Evolutionary conservation across 2,888 invertebrate genomes (phyloP).

Genomic region (Dynastes grantii): DNA sequence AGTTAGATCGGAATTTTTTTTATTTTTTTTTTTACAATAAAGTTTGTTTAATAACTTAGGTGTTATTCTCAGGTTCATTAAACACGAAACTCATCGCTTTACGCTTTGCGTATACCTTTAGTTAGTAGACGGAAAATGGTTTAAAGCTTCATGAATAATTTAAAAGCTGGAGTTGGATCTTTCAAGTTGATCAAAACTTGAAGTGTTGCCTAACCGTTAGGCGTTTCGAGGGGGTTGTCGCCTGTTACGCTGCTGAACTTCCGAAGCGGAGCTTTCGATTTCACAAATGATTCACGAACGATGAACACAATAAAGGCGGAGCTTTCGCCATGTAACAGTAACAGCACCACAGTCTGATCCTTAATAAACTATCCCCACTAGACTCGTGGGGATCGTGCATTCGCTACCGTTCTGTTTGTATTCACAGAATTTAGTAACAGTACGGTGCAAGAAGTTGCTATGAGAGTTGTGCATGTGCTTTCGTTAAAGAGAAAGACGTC

Average conservation of each 20-base stretch:
- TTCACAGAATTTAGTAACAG: conserved; percentile 22
- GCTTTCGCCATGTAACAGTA: conserved; percentile 45
- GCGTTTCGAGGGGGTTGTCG: conserved; percentile 25
- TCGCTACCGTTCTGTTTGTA: conserved; percentile 44
- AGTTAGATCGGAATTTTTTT: too few species aligned
- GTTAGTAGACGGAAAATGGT: not conserved
- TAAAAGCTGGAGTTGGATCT: not conserved
- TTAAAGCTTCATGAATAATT: conserved; percentile 4
- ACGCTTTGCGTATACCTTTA: too few species aligned
- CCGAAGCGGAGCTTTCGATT: conserved; percentile 40
- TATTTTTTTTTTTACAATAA: too few species aligned
- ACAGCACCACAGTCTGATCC: conserved; percentile 32
- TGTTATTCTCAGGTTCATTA: too few species aligned
- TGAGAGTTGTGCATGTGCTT: conserved; percentile 35
- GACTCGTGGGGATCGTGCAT: conserved; percentile 18
- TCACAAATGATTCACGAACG: conserved; percentile 38
- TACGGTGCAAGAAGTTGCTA: conserved; percentile 39
- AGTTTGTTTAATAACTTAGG: too few species aligned
- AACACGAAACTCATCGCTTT: too few species aligned
- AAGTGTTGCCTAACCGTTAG: conserved; percentile 23
- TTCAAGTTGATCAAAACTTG: not conserved
- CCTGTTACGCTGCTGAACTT: not conserved
- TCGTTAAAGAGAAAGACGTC: conserved; percentile 29
- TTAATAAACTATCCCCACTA: conserved; percentile 44
- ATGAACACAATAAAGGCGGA: conserved; percentile 47